Conservation (phyloP, 2,888 invertebrate genomes). For the Spodoptera picta region DNA sequence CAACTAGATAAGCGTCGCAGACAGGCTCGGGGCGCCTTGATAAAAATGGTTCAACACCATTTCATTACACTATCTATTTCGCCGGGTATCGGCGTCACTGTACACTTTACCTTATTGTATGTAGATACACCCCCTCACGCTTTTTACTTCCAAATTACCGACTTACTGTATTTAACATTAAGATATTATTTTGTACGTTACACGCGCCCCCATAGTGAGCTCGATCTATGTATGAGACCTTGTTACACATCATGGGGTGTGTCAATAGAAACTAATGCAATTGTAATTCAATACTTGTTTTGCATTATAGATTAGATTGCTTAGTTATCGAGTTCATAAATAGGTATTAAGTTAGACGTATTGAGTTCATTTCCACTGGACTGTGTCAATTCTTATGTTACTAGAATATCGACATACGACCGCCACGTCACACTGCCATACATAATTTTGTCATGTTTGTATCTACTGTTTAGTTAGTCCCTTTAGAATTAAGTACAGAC, state of each 20-base stretch:
- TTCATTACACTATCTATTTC: slow-evolving; percentile 61
- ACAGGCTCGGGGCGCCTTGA: slow-evolving; percentile 48
- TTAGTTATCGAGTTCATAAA: slow-evolving; percentile 69
- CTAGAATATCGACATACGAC: slow-evolving; percentile 90
- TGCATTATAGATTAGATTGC: slow-evolving; percentile 78
- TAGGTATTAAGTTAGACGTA: slow-evolving; percentile 71
- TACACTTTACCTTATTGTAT: slow-evolving; percentile 66
- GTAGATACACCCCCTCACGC: slow-evolving; percentile 70
- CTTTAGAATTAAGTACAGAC: slow-evolving; percentile 69
- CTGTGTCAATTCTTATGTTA: slow-evolving; percentile 91
- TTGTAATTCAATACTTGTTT: slow-evolving; percentile 77
- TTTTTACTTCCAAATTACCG: slow-evolving; percentile 63
- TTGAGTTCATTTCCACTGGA: slow-evolving; percentile 86
- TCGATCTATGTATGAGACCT: slow-evolving; percentile 84
- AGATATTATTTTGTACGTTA: slow-evolving; percentile 59
- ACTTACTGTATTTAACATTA: slow-evolving; percentile 61
- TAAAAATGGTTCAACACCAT: slow-evolving; percentile 59
- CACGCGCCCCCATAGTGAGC: slow-evolving; percentile 78
- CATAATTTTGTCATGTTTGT: slow-evolving; percentile 64
- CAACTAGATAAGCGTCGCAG: slow-evolving; percentile 60
- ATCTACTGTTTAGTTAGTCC: slow-evolving; percentile 61
- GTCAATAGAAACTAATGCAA: slow-evolving; percentile 61
- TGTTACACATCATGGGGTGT: slow-evolving; percentile 82
- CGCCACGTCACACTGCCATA: slow-evolving; percentile 84
- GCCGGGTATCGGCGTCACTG: slow-evolving; percentile 57